Conservation (phyloP, 1,140 invertebrate genomes). For the Lucilia cuprina region DNA sequence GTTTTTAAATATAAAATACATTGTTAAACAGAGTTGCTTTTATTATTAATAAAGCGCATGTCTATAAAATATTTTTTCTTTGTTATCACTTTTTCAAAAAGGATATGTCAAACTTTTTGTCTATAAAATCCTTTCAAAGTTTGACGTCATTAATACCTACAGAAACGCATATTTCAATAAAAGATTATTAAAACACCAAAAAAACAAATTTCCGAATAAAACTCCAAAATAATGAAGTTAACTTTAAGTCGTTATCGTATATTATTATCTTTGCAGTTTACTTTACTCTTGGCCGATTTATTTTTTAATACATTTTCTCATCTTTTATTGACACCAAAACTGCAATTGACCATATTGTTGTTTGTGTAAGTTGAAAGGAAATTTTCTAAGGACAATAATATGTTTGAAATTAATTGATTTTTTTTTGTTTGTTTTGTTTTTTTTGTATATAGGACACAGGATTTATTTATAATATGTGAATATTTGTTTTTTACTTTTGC, state of each 20-base stretch:
- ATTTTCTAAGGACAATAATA: background rate
- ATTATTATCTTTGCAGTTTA: conserved; percentile 50
- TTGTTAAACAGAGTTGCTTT: no score
- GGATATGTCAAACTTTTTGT: background rate
- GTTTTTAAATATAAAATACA: no score
- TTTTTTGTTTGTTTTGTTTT: conserved; percentile 2
- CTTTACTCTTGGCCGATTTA: conserved; percentile 49
- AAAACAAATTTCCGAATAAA: no score
- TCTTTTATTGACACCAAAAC: conserved; percentile 45
- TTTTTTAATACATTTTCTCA: conserved; percentile 57
- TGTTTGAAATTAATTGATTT: background rate
- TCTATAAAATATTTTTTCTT: no score
- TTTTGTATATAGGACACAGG: conserved; percentile 69
- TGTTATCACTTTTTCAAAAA: background rate
- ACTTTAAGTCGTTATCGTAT: conserved; percentile 55
- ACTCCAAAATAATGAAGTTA: conserved; percentile 50
- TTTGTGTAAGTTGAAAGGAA: conserved; percentile 57
- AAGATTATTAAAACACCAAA: background rate
- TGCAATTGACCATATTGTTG: conserved; percentile 54
- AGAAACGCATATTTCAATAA: background rate
- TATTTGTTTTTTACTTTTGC: conserved; percentile 71
- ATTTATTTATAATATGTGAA: conserved; percentile 72
- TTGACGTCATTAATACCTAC: conserved; percentile 22
- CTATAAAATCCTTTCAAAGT: background rate
- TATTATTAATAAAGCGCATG: no score